Base-by-base conservation (phyloP, 2,888 invertebrate species). In the Eilema caniola region DNA sequence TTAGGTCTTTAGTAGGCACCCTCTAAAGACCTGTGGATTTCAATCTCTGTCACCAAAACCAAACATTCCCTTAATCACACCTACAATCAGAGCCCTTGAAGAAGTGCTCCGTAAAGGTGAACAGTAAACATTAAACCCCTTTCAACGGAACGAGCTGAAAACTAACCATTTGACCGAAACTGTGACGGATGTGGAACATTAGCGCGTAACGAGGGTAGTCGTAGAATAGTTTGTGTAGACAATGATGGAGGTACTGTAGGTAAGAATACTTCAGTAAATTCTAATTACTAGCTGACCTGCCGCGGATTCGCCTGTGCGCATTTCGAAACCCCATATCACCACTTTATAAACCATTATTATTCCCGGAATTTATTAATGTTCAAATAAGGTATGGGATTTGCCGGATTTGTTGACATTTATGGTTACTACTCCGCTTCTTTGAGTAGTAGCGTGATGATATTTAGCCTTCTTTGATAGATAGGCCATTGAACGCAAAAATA, bases 101-200 rank as follows among this genome's bases (percentile, higher is more conserved):
- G 63, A 64, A 80, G 63, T 62, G 66, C 62, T 28, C 53, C 69
- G 53, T 62, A 73, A 72, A 66, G 66, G 66, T 66, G 57, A 78
- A 66, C 76, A 73, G 77, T 68, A 70, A 82, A 78, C 78, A 78
- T 83, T 75, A 82, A 73, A 73, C 74, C 74, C 78, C 69, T 76
- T 74, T 77, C 70, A 71, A 67, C 66, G 31, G 71, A 81, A 81
- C 73, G 79, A 79, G 69, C 77, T 83, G 76, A 80, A 78, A 83
- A 82, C 80, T 83, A 72, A 79, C 72, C 76, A 69, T 83, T 77
- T 83, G 75, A 80, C 81, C 78, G 76, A 74, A 70, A 69, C 74
- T 65, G 78, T 77, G 83, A 83, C 84, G 77, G 80, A 83, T 82
- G 84, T 76, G 72, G 70, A 75, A 76, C 84, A 83, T 82, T 82